Conservation (phyloP, 2,888 invertebrate species). For the Lutraria lutraria region DNA sequence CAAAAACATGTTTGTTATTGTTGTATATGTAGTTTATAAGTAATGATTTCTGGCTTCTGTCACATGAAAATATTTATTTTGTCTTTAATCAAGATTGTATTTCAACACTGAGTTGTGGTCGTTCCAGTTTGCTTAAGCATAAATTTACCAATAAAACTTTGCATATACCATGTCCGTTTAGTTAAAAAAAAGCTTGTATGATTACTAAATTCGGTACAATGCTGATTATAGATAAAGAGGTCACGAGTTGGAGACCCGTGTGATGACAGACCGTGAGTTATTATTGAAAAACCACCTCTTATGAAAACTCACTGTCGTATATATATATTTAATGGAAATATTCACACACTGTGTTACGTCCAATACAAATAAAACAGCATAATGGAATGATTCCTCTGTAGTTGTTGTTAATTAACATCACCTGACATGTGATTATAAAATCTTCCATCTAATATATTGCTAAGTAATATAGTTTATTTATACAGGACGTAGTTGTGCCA, state of each 20-base stretch:
- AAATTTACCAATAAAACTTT: no score
- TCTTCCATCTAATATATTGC: background rate
- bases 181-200: no score
- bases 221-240: no score
- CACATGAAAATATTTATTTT: background rate
- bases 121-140: no score
- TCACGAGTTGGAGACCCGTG: background rate
- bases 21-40: background rate
- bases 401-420: background rate
- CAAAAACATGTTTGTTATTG: background rate
- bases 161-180: no score
- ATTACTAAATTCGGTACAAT: no score
- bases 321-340: background rate
- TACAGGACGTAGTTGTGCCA: slow-evolving; percentile 37
- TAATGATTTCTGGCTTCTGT: background rate
- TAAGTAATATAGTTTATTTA: background rate
- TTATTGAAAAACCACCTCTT: background rate
- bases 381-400: background rate
- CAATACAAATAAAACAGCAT: background rate
- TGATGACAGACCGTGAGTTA: background rate
- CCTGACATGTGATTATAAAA: no score
- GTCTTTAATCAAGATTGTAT: background rate
- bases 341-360: background rate
- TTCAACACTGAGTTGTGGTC: background rate
- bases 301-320: no score